Conservation (phyloP, 2,888 invertebrate genomes). For the Drosophila demipolita region DNA sequence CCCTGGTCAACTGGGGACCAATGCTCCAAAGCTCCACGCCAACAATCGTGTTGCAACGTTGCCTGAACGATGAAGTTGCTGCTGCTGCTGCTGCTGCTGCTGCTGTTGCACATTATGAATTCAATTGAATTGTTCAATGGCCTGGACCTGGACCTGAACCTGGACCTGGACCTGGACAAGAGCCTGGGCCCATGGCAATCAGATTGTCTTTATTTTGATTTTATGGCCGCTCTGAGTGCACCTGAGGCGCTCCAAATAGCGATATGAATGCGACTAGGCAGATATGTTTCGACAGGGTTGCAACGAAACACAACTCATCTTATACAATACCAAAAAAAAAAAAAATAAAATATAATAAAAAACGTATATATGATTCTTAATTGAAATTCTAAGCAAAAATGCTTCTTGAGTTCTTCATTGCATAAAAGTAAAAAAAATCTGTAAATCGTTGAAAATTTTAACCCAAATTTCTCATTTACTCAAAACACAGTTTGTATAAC, state of each 20-base stretch:
- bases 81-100: slow-evolving; percentile 36
- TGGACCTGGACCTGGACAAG: slow-evolving; percentile 28
- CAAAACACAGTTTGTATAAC: not conserved
- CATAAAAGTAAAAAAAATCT: not conserved
- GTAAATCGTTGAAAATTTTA: not conserved
- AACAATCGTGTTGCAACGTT: not conserved
- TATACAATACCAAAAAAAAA: not conserved
- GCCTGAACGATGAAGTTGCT: slow-evolving; percentile 38
- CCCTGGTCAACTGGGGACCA: slow-evolving; percentile 43
- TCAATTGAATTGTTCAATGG: slow-evolving; percentile 78
- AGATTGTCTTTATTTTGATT: slow-evolving; percentile 68
- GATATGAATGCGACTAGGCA: slow-evolving; percentile 57
- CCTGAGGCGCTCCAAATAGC: slow-evolving; percentile 47
- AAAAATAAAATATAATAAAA: not conserved
- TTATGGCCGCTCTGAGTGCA: slow-evolving; percentile 69
- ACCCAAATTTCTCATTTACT: not conserved
- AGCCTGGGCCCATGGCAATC: slow-evolving; percentile 29
- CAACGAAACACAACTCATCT: not conserved
- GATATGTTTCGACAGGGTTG: slow-evolving; percentile 38
- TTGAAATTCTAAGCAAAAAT: not conserved
- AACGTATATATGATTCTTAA: not conserved
- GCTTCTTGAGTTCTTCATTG: not conserved
- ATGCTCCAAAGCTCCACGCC: not conserved
- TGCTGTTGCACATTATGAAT: slow-evolving; percentile 60
- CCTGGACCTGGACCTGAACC: slow-evolving; percentile 32